These are phyloP conservation scores for Corythaeola cristata DNA, from an alignment of 2,113 vertebrate genomes.

Conservation along the genomic window DNA sequence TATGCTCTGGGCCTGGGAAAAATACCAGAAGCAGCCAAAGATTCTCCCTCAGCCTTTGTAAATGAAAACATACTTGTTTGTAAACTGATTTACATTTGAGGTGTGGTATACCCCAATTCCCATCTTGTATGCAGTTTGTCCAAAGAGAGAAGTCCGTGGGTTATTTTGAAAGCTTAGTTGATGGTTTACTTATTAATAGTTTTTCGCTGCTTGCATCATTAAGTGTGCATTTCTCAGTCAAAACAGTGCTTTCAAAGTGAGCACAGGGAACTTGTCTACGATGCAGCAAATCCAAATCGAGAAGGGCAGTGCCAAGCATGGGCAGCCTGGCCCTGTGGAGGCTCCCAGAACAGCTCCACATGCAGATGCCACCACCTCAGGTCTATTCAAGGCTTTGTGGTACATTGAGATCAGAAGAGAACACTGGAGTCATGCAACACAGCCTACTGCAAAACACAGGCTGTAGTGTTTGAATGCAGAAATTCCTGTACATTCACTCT, in stretches of 20 bases:
- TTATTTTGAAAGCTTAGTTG: not conserved
- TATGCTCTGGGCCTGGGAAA: not conserved
- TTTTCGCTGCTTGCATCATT: not conserved
- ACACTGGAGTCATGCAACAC: accelerated
- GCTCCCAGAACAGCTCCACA: not conserved
- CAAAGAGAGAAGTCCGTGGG: not conserved
- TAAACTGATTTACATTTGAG: not conserved
- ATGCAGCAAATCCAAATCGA: not conserved
- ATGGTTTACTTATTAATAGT: not conserved
- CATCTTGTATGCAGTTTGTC: not conserved
- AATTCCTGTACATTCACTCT: not conserved
- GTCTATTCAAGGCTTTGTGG: not conserved
- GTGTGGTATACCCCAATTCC: accelerated
- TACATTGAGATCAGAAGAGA: not conserved
- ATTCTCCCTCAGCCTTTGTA: not conserved
- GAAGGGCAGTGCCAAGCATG: not conserved
- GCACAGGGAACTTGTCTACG: not conserved
- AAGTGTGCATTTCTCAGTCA: not conserved
- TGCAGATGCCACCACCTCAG: not conserved
- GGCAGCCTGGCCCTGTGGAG: not conserved
- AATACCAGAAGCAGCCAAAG: not conserved
- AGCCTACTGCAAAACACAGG: not conserved
- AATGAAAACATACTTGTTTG: not conserved
- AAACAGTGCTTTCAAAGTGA: not conserved
- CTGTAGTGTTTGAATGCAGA: not conserved